Base-by-base conservation (phyloP, 2,113 vertebrate species). In the Mesembrinibis cayennensis region DNA sequence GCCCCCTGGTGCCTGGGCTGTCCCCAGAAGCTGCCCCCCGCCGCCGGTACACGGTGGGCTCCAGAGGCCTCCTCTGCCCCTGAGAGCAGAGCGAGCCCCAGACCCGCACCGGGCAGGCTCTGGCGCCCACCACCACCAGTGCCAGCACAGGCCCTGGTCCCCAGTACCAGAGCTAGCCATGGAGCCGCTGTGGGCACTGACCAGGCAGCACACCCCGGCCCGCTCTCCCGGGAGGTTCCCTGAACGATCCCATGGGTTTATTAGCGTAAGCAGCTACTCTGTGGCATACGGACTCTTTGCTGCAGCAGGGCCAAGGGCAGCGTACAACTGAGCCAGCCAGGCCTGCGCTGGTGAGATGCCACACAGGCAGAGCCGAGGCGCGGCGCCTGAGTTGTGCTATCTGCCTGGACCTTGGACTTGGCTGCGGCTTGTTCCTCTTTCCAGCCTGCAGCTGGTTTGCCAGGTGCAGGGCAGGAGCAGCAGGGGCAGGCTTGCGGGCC, bases 361-460 rank as follows among this genome's bases (percentile, higher is more conserved):
- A 16, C 3, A 4, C 30, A 2, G 44, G 3, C 61, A 6, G n/a
- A 52, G 42, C 53, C 15, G 16, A 6, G 59, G 52, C 13, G 17
- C 1, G 0, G 76, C 6, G 1, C 2, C 0, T 16, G 40, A 38
- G 67, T 7, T 0, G 2, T 47, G 34, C 34, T 38, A 1, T 66
- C 74, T 38, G 80, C 49, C 23, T 34, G 93, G 83, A 95, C 94
- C 76, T 96, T 95, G 96, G 93, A 92, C 94, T 56, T 23, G 58
- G 63, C 81, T 4, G 29, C 2, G 11, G 52, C 36, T 19, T 6
- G 15, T 6, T 47, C 7, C 27, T 22, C 21, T 26, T 3, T 5
- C 10, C 34, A 27, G 76, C 70, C 47, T 12, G 0, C 17, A 3
- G 52, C 40, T 1, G 2, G 22, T 63, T 32, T 61, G 72, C 62